These are phyloP conservation scores for Malacoraja senta DNA, from an alignment of 2,797 vertebrate species.

Conservation along the genomic window DNA sequence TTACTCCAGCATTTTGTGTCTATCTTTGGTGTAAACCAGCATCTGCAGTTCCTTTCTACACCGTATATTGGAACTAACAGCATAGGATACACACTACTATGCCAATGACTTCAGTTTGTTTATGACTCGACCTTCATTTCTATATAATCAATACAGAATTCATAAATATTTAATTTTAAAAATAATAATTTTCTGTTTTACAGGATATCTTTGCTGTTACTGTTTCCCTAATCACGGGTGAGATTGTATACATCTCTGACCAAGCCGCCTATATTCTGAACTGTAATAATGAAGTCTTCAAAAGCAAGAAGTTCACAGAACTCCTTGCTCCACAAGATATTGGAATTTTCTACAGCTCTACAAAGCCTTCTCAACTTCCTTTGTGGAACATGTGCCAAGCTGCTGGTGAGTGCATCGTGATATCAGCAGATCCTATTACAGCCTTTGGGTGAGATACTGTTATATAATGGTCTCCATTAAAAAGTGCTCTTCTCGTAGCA, in stretches of 20 bases:
- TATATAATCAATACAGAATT: background rate
- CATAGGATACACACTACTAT: background rate
- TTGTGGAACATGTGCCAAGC: conserved; percentile 80
- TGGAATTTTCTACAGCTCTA: conserved; percentile 88
- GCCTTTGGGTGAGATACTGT: background rate
- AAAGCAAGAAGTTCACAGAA: conserved; percentile 84
- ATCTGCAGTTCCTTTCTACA: no score
- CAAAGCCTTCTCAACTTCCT: conserved; percentile 77
- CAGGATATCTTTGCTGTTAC: conserved; percentile 90
- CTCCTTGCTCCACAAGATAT: conserved; percentile 88
- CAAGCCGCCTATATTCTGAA: conserved; percentile 81
- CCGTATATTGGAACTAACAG: background rate
- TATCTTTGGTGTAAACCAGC: no score
- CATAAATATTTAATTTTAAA: background rate
- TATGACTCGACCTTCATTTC: background rate
- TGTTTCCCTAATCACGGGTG: conserved; percentile 81
- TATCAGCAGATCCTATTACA: background rate
- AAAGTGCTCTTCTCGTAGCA: background rate
- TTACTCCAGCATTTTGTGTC: no score
- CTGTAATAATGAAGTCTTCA: conserved; percentile 76
- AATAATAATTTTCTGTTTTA: background rate
- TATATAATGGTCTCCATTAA: background rate
- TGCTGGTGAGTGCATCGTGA: conserved; percentile 62
- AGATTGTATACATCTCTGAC: conserved; percentile 84
- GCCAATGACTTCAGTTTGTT: background rate